Evolutionary conservation across 2,888 invertebrate genomes (phyloP).

Genomic region (Xylota sylvarum): DNA sequence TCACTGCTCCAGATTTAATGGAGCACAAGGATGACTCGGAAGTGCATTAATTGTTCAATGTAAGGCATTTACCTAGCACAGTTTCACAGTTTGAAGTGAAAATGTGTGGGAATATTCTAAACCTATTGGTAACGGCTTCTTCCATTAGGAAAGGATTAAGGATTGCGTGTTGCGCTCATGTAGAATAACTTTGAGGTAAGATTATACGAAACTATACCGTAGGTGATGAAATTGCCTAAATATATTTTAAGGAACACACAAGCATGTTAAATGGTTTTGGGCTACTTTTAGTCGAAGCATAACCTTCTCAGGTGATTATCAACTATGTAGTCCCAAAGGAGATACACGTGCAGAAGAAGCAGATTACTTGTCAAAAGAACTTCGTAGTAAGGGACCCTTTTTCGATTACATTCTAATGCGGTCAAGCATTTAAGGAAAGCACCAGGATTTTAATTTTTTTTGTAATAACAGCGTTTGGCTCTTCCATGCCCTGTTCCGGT

Average conservation of each 20-base stretch:
- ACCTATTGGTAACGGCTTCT: no score
- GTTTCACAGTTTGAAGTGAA: background rate
- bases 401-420: no score
- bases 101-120: no score
- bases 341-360: no score
- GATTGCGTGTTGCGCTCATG: background rate
- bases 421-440: no score
- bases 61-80: background rate
- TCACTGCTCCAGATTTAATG: background rate
- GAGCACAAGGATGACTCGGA: background rate
- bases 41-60: constrained; percentile 1
- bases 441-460: no score
- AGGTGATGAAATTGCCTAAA: background rate
- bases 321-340: no score
- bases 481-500: no score
- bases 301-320: background rate
- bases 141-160: background rate
- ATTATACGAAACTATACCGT: background rate
- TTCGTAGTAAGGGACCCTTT: no score
- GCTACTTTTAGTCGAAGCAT: background rate
- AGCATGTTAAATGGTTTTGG: background rate
- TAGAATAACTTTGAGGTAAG: background rate
- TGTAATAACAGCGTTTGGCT: no score
- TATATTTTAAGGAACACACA: background rate
- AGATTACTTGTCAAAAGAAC: no score